phyloP scores from a whole-genome alignment of 1,140 invertebrate genomes.

The Trichonephila inaurata region DNA sequence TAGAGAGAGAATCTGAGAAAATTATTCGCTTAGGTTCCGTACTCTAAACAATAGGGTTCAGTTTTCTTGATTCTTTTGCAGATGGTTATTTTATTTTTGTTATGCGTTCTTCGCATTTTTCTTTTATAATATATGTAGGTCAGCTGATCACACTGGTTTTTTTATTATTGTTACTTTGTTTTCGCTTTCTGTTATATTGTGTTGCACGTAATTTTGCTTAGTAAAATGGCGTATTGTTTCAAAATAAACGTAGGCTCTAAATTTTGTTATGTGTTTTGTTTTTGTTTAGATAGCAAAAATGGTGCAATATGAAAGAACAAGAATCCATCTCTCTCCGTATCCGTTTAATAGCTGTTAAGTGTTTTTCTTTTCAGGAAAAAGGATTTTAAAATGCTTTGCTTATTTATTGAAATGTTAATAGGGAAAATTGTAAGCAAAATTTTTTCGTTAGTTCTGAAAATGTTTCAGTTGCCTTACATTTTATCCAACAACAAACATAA shows the following conservation, averaged over 20 bases:
- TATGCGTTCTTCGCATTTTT: conserved; percentile 17
- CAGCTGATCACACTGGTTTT: conserved; percentile 17
- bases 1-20: conserved; percentile 37
- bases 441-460: too few species aligned
- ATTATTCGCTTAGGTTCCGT: conserved; percentile 35
- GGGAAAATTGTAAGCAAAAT: too few species aligned
- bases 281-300: not conserved
- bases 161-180: conserved; percentile 54
- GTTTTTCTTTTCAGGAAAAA: not conserved
- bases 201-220: conserved; percentile 42
- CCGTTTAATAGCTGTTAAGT: not conserved
- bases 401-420: too few species aligned
- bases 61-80: conserved; percentile 13
- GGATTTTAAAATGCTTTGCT: too few species aligned
- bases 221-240: conserved; percentile 59
- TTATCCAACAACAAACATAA: too few species aligned
- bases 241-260: conserved; percentile 10
- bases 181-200: not conserved
- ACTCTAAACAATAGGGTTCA: conserved; percentile 38
- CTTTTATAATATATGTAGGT: conserved; percentile 43
- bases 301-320: not conserved
- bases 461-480: too few species aligned
- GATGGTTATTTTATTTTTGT: conserved; percentile 23
- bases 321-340: not conserved
- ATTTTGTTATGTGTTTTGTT: conserved; percentile 23